A percentile compares a stretch with the other conserved stretches of the same genome.
phyloP scores from a whole-genome alignment of 1,140 invertebrate species.

The Mycetomoellerius zeteki region DNA sequence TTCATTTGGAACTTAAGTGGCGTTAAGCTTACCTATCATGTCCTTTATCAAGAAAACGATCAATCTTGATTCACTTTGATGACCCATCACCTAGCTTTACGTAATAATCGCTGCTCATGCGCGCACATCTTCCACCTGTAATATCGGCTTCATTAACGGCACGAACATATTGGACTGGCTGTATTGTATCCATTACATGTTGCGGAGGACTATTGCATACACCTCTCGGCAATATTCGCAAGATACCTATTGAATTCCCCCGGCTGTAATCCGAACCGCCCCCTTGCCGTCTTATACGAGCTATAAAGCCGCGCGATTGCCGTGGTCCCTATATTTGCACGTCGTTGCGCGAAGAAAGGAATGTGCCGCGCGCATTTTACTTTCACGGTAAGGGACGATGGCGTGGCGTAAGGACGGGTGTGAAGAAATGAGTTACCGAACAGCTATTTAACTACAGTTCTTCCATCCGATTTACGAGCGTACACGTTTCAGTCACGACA shows the following conservation, averaged over 20 bases:
- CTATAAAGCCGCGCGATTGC: constrained; percentile 40
- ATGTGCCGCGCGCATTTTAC: constrained; percentile 17
- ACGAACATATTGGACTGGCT: neutral
- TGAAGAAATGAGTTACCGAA: constrained; percentile 47
- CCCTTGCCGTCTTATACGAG: constrained; percentile 15
- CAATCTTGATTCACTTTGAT: constrained; percentile 20
- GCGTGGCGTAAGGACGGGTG: neutral
- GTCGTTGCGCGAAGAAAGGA: constrained; percentile 41
- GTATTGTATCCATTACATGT: constrained; percentile 25
- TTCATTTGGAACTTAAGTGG: constrained; percentile 15
- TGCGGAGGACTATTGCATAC: neutral
- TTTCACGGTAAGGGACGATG: constrained; percentile 9
- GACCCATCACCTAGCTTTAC: neutral
- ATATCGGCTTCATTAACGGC: constrained; percentile 41
- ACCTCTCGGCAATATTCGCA: constrained; percentile 22
- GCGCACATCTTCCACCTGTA: constrained; percentile 9
- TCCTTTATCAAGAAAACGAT: constrained; percentile 36
- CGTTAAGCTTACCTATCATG: constrained; percentile 29
- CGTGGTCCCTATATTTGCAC: constrained; percentile 44
- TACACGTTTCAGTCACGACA: constrained; percentile 53
- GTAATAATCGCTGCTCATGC: constrained; percentile 38
- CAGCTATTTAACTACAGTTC: constrained; percentile 56
- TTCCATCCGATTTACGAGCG: constrained; percentile 52
- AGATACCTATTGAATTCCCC: constrained; percentile 34
- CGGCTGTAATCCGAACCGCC: constrained; percentile 3